Evolutionary conservation across 2,888 invertebrate genomes (phyloP), one percentile per base, ranked within the genome.

Genomic region (Ormyrus thymus): DNA sequence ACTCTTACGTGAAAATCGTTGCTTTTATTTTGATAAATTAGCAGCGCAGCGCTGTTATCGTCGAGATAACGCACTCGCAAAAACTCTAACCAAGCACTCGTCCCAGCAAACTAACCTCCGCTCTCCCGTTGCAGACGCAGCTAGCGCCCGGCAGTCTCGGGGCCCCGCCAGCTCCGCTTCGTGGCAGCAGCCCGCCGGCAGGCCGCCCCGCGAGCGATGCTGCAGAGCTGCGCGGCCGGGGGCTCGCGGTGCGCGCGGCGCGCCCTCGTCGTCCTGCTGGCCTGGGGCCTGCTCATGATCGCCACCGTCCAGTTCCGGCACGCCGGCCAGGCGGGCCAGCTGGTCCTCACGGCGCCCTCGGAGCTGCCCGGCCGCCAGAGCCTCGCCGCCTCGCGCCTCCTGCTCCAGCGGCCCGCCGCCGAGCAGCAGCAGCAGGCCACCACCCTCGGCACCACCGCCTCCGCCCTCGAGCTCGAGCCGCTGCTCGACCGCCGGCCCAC

Each of bases 401-500:
- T 93, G 0, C 89, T 92, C 11, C 92, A 92, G 83, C 92, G 92
- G 81, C 29, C 29, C 29, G 29, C 66, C 62, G 13, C 59, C 61
- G 6, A 3, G 90, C 90, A 78, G 89, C 89, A 45, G 87, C 87
- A 55, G 91, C 88, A 29, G 53, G 29, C 65, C 1, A 58, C 73
- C 13, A 48, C 84, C 86, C 70, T 90, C 87, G 86, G 88, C 87
- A 11, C 69, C 45, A 64, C 71, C 76, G 90, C 91, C 0, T 91
- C 91, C 45, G 91, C 89, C 8, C 76, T 90, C 10, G 91, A 92
- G 46, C 87, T 92, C 81, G 93, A 93, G 83, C 93, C 93, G 0
- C 90, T 91, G 78, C 90, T 94, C 48, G 94, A 94, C 87, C 92
- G 92, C 81, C 92, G 92, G 59, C 92, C 93, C 0, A 91, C 91